Conservation (phyloP, 2,113 vertebrate species). For the Pituophis catenifer region DNA sequence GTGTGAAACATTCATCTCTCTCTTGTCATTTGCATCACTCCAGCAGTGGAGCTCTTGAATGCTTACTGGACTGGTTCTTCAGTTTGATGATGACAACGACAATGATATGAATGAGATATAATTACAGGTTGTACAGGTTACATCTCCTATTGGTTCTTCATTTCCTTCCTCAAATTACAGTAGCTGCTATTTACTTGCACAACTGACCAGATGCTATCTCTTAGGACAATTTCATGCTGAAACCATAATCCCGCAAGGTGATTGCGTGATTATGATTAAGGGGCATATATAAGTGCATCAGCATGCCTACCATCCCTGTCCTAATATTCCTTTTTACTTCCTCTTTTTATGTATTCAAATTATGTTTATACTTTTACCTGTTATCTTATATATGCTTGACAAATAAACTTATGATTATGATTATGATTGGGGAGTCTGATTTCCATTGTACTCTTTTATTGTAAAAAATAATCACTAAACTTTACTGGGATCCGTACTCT, state of each 20-base stretch:
- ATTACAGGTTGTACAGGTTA: accelerated
- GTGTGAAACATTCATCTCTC: not conserved
- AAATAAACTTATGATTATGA: no score
- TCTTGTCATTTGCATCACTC: not conserved
- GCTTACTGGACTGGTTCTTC: not conserved
- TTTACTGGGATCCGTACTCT: not conserved
- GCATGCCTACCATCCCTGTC: no score
- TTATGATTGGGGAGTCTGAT: not conserved
- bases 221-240: accelerated
- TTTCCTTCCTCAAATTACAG: not conserved
- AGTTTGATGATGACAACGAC: not conserved
- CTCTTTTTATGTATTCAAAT: no score
- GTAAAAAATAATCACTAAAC: not conserved
- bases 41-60: accelerated
- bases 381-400: no score
- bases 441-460: not conserved
- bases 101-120: not conserved
- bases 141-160: not conserved
- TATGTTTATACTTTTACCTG: no score
- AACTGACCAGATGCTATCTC: not conserved
- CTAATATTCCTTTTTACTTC: no score
- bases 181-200: not conserved
- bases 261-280: no score
- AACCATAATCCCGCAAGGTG: not conserved
- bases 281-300: no score